Evolutionary conservation across 2,113 vertebrate genomes (phyloP), one percentile per base, ranked within the genome.

Genomic region (Lepus timidus): DNA sequence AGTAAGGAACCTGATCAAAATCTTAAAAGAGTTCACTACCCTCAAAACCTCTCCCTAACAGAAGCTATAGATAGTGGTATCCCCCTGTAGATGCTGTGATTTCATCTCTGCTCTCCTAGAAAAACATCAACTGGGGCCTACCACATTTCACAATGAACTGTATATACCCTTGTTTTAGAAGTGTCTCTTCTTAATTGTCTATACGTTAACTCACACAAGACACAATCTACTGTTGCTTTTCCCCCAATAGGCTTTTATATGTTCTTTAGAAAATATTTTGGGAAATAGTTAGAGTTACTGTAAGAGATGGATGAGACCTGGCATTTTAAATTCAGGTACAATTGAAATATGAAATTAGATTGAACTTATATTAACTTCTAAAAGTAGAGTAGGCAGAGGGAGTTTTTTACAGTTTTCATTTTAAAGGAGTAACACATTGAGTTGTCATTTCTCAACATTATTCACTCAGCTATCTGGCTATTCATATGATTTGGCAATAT

Each of bases 241-340:
- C 8, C 1, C 36, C 78, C 78, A 71, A 83, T 55, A 97, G 82
- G 76, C 29, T 97, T 96, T 96, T 92, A 91, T 94, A 96, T 85
- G 83, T 86, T 97, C 68, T 92, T 94, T n/a, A 31, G 89, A 95
- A 96, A 97, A 90, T 4, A 95, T n/a, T 79, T 64, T 51, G 91
- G 78, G 85, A 94, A 96, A 92, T 67, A 76, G 85, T 93, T 81
- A 82, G 92, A 3, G 76, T 4, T 0, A 95, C 58, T 75, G 76
- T 94, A 95, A 90, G 90, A 97, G 71, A 78, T 64, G 55, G 65
- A 92, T 96, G 94, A 44, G 67, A 79, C 27, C 33, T 1, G 0
- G 83, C 75, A 93, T 96, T 97, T 97, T 94, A 85, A 73, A 97
- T 95, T 94, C 95, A 88, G 55, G 27, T 81, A 79, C 65, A 97